Evolutionary conservation across 2,888 invertebrate genomes (phyloP).

Genomic region (Rotaria socialis): DNA sequence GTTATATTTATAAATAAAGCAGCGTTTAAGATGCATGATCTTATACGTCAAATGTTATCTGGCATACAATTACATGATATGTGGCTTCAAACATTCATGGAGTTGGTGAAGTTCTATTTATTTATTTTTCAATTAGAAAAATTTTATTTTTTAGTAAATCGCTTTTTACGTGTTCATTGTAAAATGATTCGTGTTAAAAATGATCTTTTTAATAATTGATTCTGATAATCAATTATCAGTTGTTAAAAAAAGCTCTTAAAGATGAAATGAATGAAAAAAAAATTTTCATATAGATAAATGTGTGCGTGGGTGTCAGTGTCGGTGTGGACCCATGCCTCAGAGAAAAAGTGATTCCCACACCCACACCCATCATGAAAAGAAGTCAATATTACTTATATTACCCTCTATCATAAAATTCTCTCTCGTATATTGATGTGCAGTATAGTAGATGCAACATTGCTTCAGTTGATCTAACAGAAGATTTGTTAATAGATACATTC

Average conservation of each 20-base stretch:
- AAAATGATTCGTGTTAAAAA: neutral
- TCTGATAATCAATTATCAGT: neutral
- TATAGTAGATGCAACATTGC: slow-evolving; percentile 51
- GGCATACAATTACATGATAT: neutral
- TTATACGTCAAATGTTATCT: neutral
- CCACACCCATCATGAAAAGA: no score
- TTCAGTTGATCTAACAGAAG: slow-evolving; percentile 56
- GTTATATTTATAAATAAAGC: neutral
- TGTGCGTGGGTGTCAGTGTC: no score
- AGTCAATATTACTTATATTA: no score
- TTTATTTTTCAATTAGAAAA: neutral
- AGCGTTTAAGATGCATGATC: neutral
- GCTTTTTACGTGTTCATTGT: slow-evolving; percentile 1
- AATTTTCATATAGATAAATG: neutral
- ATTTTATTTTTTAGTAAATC: neutral
- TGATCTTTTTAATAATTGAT: slow-evolving; percentile 8
- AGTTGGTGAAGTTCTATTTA: neutral
- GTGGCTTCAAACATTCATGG: neutral
- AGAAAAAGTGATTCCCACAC: no score
- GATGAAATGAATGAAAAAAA: neutral
- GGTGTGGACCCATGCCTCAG: no score
- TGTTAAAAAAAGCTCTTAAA: neutral
- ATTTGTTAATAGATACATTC: slow-evolving; percentile 51
- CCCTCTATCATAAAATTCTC: neutral
- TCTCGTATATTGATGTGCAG: slow-evolving; percentile 49